Percentiles rank a stretch among this genome's conserved stretches.
Conservation (phyloP, 2,888 invertebrate species). For the Pardosa pseudoannulata region DNA sequence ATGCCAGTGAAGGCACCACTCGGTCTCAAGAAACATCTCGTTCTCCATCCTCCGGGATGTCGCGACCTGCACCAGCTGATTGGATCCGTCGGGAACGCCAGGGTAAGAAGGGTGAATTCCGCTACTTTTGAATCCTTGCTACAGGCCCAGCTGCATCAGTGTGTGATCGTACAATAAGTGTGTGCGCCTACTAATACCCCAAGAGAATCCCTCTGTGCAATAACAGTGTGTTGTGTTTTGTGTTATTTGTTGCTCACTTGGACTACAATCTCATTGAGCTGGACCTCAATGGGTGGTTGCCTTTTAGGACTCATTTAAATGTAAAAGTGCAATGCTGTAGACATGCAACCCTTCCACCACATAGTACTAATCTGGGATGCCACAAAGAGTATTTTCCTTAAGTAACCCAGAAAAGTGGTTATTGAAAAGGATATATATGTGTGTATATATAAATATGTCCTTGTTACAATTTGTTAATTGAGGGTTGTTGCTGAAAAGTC, state of each 20-base stretch:
- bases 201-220: conserved; percentile 47
- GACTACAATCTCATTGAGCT: conserved; percentile 31
- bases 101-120: conserved; percentile 96
- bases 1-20: conserved; percentile 52
- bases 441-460: too few species aligned
- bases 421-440: too few species aligned
- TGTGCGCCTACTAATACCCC: conserved; percentile 39
- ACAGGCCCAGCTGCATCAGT: neutral
- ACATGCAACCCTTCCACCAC: too few species aligned
- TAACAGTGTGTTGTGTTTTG: conserved; percentile 26
- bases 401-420: too few species aligned
- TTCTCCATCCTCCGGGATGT: conserved; percentile 39
- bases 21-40: conserved; percentile 53
- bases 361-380: too few species aligned
- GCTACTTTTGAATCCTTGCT: conserved; percentile 84
- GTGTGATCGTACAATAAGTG: neutral
- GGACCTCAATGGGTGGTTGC: conserved; percentile 28
- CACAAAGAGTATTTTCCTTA: too few species aligned
- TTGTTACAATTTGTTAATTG: too few species aligned
- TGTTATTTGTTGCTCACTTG: neutral
- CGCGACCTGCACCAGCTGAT: conserved; percentile 81
- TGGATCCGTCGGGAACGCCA: conserved; percentile 91
- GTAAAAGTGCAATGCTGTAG: neutral
- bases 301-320: neutral
- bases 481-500: too few species aligned